Evolutionary conservation across 2,113 vertebrate species (phyloP), one percentile per base, ranked within the genome.

Genomic region (Sialia sialis): DNA sequence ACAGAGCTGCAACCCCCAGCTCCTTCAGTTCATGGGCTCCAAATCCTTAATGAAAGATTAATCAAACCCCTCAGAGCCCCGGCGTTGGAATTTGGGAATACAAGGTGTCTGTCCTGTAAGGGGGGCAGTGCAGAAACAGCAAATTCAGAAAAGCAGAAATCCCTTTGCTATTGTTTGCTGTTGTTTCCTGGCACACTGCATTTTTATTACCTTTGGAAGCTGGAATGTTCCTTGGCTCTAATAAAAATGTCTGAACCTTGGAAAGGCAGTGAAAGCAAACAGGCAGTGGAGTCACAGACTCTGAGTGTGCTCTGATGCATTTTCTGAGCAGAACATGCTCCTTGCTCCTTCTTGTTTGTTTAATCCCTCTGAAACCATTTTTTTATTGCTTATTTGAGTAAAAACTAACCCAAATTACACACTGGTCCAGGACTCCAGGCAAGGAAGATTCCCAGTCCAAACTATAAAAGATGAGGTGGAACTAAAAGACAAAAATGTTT

Each of bases 161-260:
- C 66, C 52, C 27, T 39, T n/a, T 68, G 68, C 63, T 84, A 6
- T 84, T 38, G 30, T 80, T 90, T 72, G 43, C 86, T 80, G 8
- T 72, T 90, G 58, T 90, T 68, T 76, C 46, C 89, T 72, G 73
- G 68, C 48, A 84, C 64, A 7, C 10, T 46, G 64, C 43, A 16
- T 73, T 77, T 90, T 80, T 76, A 84, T 92, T 80, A 73, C 89
- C 74, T 87, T 58, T 63, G 69, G 74, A 82, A 81, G 75, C 4
- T 78, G 90, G 90, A 93, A 84, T 56, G 90, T 94, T 95, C 87
- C 70, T 39, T 90, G 87, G 75, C 70, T 82, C 44, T 52, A 27
- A 84, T 82, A 90, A 90, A 88, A 84, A 55, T 11, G 69, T 32
- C 87, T 41, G 75, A 34, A 43, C 60, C 70, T 69, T 73, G 41